A percentile compares a stretch with the other conserved stretches of the same genome.
Conservation (phyloP, 92 coral and sea anemone genomes). For the Hydrozoanthus gracilis region DNA sequence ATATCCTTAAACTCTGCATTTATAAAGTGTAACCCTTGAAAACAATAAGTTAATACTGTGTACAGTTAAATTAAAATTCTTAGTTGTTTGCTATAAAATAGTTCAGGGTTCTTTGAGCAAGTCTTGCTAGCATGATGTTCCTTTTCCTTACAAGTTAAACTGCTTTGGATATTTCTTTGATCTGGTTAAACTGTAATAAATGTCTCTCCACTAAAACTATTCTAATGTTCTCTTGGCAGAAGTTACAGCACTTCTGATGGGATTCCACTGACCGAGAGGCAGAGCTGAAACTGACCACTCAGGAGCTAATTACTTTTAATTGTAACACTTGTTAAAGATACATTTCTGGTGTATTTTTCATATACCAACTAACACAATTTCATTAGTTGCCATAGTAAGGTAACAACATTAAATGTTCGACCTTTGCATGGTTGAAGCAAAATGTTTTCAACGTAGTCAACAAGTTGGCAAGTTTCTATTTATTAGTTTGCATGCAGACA, state of each 20-base stretch:
- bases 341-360: not conserved
- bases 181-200: not conserved
- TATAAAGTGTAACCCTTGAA: too few species aligned
- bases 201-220: slow-evolving; percentile 27
- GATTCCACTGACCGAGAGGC: slow-evolving; percentile 45
- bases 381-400: not conserved
- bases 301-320: slow-evolving; percentile 37
- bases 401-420: not conserved
- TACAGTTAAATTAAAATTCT: too few species aligned
- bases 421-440: too few species aligned
- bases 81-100: too few species aligned
- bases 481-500: not conserved
- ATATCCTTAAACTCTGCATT: too few species aligned
- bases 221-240: slow-evolving; percentile 50
- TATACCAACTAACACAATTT: not conserved
- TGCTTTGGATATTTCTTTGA: not conserved
- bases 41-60: too few species aligned
- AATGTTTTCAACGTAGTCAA: not conserved
- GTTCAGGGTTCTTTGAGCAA: too few species aligned
- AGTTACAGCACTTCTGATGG: slow-evolving; percentile 55
- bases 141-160: not conserved
- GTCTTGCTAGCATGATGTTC: not conserved
- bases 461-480: not conserved
- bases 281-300: slow-evolving; percentile 24
- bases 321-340: slow-evolving; percentile 21